Percentiles rank a stretch among this genome's conserved stretches.
These are phyloP conservation scores for Microcebus tavaratra DNA, from an alignment of 2,113 vertebrate genomes.

Conservation along the genomic window DNA sequence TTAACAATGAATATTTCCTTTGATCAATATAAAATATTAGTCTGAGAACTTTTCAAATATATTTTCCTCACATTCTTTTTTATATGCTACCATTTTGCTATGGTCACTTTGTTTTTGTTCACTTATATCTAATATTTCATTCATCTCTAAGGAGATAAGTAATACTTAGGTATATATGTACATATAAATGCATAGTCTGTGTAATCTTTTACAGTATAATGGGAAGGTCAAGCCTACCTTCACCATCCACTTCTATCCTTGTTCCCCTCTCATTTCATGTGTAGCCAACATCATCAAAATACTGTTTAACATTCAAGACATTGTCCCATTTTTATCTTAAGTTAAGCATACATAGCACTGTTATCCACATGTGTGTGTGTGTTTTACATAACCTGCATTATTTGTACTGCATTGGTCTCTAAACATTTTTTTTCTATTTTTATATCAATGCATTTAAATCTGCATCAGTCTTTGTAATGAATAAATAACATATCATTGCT, in stretches of 20 bases:
- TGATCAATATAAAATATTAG: neutral
- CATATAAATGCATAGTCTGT: neutral
- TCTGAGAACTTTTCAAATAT: neutral
- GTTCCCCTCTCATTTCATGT: neutral
- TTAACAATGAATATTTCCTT: neutral
- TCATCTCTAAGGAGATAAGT: neutral
- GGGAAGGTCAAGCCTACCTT: neutral
- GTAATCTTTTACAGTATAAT: neutral
- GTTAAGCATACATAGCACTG: neutral
- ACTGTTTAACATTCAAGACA: neutral
- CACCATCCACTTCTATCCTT: neutral
- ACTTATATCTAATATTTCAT: neutral
- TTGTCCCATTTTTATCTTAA: neutral
- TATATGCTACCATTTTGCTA: neutral
- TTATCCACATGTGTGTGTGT: neutral
- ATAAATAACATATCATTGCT: neutral
- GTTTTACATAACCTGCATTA: neutral
- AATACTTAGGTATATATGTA: neutral
- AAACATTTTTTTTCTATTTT: neutral
- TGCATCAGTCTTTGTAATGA: neutral
- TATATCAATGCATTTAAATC: neutral
- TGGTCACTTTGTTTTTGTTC: neutral
- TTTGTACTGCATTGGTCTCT: neutral
- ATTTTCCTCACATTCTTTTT: neutral
- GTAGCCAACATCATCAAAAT: neutral